Conservation (phyloP, 2,888 invertebrate species). For the Drosophila infuscata region DNA sequence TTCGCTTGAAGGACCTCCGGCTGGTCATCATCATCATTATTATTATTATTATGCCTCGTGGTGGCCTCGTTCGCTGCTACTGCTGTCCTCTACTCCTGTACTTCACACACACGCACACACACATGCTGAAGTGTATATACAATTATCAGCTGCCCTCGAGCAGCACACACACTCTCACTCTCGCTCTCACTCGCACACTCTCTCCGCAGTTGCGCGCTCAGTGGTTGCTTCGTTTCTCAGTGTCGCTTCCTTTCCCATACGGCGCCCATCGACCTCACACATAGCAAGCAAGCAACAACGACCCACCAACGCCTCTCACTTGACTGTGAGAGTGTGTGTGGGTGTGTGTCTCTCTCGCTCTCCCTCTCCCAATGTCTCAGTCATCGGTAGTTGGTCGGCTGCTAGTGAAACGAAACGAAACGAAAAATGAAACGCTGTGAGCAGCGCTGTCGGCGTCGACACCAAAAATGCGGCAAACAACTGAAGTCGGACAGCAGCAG, state of each 20-base stretch:
- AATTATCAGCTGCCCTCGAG: conserved; percentile 73
- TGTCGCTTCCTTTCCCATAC: conserved; percentile 73
- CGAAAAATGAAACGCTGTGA: conserved; percentile 74
- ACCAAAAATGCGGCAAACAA: conserved; percentile 50
- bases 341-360: conserved; percentile 48
- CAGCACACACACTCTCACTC: conserved; percentile 15
- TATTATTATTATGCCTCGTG: conserved; percentile 8
- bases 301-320: conserved; percentile 48
- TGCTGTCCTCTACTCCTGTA: conserved; percentile 10
- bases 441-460: conserved; percentile 67
- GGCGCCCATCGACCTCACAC: conserved; percentile 67
- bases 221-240: conserved; percentile 51
- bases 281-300: conserved; percentile 29
- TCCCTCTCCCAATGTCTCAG: conserved; percentile 7
- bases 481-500: conserved; percentile 51
- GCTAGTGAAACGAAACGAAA: conserved; percentile 67
- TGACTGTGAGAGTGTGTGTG: conserved; percentile 50
- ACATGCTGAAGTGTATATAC: conserved; percentile 33
- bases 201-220: conserved; percentile 66
- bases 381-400: conserved; percentile 8
- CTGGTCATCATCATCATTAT: conserved; percentile 34
- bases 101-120: conserved; percentile 36
- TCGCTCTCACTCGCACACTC: conserved; percentile 41
- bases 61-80: conserved; percentile 56
- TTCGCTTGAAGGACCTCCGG: conserved; percentile 69